Percentiles rank a stretch among this genome's conserved stretches.
Conservation (phyloP, 2,888 invertebrate species). For the Bombylius discolor region DNA sequence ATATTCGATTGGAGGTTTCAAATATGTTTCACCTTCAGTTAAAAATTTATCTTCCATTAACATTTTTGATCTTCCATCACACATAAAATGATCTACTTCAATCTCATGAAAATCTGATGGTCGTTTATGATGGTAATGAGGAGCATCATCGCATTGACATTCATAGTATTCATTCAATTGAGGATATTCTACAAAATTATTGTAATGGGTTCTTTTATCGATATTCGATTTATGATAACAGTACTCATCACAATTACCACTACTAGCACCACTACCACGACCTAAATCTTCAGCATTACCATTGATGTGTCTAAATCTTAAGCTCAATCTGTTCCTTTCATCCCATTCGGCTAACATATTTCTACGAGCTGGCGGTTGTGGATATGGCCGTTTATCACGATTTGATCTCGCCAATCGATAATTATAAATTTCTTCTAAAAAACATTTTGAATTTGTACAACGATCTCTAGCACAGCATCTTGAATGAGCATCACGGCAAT, state of each 20-base stretch:
- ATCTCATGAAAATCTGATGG: conserved; percentile 26
- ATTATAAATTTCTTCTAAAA: conserved; percentile 31
- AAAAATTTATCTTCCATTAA: conserved; percentile 33
- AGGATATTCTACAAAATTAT: conserved; percentile 1
- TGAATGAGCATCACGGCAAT: conserved; percentile 20
- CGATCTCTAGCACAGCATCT: conserved; percentile 30
- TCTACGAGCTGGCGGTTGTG: conserved; percentile 20
- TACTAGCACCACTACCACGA: neutral
- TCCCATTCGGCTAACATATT: conserved; percentile 30
- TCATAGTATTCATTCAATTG: neutral
- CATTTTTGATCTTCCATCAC: conserved; percentile 31
- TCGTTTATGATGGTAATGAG: conserved; percentile 19
- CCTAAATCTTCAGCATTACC: conserved; percentile 8
- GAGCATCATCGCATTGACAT: neutral
- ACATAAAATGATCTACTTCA: conserved; percentile 32
- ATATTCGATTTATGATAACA: conserved; percentile 26
- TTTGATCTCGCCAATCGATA: conserved; percentile 15
- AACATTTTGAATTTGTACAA: conserved; percentile 32
- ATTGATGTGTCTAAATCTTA: neutral
- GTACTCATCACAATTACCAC: conserved; percentile 24
- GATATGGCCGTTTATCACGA: conserved; percentile 8
- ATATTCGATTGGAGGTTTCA: conserved; percentile 17
- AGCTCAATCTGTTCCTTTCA: conserved; percentile 20
- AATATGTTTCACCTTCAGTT: conserved; percentile 31
- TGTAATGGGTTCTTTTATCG: neutral